phyloP scores from a whole-genome alignment of 1,140 invertebrate genomes.

The Calephelis nemesis region DNA sequence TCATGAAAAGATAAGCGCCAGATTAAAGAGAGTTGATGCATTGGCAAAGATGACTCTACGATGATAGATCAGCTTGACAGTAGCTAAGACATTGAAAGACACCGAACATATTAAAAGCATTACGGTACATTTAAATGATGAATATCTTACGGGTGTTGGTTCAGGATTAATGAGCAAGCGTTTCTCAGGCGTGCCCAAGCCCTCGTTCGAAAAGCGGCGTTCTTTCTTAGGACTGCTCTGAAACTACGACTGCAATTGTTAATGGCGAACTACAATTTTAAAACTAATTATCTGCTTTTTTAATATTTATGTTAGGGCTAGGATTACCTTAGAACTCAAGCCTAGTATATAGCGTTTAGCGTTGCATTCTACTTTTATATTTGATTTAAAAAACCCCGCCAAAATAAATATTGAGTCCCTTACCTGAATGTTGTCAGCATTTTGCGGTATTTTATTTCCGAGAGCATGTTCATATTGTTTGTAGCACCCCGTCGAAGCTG shows the following conservation, averaged over 20 bases:
- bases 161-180: conserved; percentile 77
- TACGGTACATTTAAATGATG: conserved; percentile 32
- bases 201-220: conserved; percentile 68
- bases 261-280: conserved; percentile 33
- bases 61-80: conserved; percentile 8
- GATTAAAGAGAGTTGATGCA: conserved; percentile 3
- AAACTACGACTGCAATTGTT: conserved; percentile 66
- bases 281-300: neutral
- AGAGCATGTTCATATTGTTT: conserved; percentile 90
- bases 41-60: conserved; percentile 10
- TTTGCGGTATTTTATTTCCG: conserved; percentile 82
- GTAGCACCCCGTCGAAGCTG: conserved; percentile 89
- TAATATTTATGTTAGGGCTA: neutral
- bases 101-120: conserved; percentile 33
- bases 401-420: conserved; percentile 35
- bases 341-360: conserved; percentile 8
- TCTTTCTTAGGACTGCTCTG: conserved; percentile 74
- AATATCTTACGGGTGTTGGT: conserved; percentile 73
- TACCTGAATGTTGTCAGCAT: conserved; percentile 81
- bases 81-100: conserved; percentile 14
- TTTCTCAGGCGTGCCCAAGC: conserved; percentile 71
- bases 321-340: neutral
- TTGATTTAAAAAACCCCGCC: neutral
- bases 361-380: neutral
- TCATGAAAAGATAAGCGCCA: conserved; percentile 9